Percentiles rank a stretch among this genome's conserved stretches.
phyloP scores from a whole-genome alignment of 2,888 invertebrate genomes.

The Liodrosophila aerea region DNA sequence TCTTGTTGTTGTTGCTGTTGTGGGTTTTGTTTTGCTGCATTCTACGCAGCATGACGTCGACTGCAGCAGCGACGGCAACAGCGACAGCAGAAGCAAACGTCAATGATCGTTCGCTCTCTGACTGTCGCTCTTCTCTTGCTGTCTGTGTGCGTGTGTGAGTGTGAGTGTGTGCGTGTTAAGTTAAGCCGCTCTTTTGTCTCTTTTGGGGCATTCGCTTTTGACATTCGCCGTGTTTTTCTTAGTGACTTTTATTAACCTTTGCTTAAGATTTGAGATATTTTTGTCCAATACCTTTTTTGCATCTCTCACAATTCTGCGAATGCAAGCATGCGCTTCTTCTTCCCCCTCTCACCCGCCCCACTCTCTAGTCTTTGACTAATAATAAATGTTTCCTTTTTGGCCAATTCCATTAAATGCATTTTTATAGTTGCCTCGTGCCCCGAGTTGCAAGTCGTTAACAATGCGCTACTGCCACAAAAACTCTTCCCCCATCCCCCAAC shows the following conservation, averaged over 20 bases:
- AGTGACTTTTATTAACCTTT: slow-evolving; percentile 20
- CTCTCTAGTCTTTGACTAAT: slow-evolving; percentile 3
- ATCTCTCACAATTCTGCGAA: neutral
- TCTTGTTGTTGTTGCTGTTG: slow-evolving; percentile 17
- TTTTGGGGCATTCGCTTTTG: neutral
- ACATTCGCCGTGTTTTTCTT: neutral
- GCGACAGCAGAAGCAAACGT: slow-evolving; percentile 15
- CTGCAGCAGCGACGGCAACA: slow-evolving; percentile 21
- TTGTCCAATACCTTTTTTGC: neutral
- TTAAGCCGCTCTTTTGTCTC: slow-evolving; percentile 13
- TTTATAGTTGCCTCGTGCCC: slow-evolving; percentile 36
- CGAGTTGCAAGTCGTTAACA: slow-evolving; percentile 46
- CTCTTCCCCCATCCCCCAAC: slow-evolving; percentile 12
- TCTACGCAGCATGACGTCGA: slow-evolving; percentile 23
- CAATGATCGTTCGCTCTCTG: slow-evolving; percentile 25
- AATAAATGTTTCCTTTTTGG: slow-evolving; percentile 46
- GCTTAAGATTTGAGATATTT: slow-evolving; percentile 8
- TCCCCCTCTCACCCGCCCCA: neutral
- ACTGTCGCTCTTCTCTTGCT: slow-evolving; percentile 1
- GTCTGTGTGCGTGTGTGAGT: neutral
- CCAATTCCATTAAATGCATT: slow-evolving; percentile 41
- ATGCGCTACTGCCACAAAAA: slow-evolving; percentile 6
- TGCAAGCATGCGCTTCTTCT: neutral
- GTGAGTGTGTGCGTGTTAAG: neutral
- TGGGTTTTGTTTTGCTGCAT: slow-evolving; percentile 27